Evolutionary conservation across 2,888 invertebrate species (phyloP).

Genomic region (Hoplodrina blanda): DNA sequence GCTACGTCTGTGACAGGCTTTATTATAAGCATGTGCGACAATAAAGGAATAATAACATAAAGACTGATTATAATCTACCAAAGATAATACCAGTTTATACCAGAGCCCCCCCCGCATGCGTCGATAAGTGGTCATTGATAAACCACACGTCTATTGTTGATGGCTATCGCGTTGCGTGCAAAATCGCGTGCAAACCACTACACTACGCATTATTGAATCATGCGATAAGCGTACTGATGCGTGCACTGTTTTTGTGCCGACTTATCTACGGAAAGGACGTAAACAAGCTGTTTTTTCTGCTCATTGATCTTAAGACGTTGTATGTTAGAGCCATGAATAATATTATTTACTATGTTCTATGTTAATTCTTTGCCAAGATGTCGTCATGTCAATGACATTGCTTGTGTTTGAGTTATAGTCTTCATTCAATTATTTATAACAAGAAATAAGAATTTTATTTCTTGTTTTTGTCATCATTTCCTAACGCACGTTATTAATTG

Average conservation of each 20-base stretch:
- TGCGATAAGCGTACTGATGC: slow-evolving; percentile 31
- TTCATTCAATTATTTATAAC: not conserved
- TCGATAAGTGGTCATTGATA: slow-evolving; percentile 45
- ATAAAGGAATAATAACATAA: not conserved
- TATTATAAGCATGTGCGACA: too few relatives aligned
- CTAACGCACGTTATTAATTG: too few relatives aligned
- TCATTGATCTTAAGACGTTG: slow-evolving; percentile 5
- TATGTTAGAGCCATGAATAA: not conserved
- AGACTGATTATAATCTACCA: slow-evolving; percentile 21
- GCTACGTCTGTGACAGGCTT: too few relatives aligned
- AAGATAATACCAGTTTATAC: slow-evolving; percentile 31
- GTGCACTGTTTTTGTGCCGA: slow-evolving; percentile 7
- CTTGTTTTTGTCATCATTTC: not conserved
- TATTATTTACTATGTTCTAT: slow-evolving; percentile 21
- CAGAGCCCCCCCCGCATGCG: not conserved
- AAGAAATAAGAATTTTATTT: not conserved
- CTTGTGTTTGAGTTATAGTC: slow-evolving; percentile 7
- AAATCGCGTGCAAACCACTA: slow-evolving; percentile 39
- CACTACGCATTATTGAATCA: slow-evolving; percentile 52
- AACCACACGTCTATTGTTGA: slow-evolving; percentile 15
- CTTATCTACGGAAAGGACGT: slow-evolving; percentile 34
- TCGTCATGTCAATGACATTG: not conserved
- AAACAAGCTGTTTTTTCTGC: slow-evolving; percentile 15
- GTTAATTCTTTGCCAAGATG: slow-evolving; percentile 33
- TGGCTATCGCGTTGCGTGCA: slow-evolving; percentile 22